Percentiles rank a stretch among this genome's conserved stretches.
These are phyloP conservation scores for Branchinecta lynchi DNA, from an alignment of 1,140 invertebrate species.

Conservation along the genomic window DNA sequence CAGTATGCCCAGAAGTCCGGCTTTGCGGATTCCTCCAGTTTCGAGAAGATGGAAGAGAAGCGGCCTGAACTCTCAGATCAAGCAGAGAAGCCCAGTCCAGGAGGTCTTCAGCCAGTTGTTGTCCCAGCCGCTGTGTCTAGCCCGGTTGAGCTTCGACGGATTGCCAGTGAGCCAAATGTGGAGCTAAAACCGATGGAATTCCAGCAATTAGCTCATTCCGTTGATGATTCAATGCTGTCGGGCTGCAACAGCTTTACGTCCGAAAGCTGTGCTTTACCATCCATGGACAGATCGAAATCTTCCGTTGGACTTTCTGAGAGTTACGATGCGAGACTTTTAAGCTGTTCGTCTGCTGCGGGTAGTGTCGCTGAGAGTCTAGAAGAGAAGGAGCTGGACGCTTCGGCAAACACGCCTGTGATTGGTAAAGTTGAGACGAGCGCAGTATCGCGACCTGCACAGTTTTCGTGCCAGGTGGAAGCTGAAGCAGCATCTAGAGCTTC, in stretches of 20 bases:
- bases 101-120: no score
- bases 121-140: no score
- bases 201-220: not conserved
- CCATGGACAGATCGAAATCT: not conserved
- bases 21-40: not conserved
- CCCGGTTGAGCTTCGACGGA: not conserved
- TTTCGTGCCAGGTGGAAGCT: not conserved
- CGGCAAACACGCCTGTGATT: not conserved
- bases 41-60: not conserved
- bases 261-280: not conserved
- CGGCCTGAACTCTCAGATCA: conserved; percentile 19
- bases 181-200: not conserved
- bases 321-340: not conserved
- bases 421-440: not conserved
- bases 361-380: not conserved
- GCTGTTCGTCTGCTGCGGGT: not conserved
- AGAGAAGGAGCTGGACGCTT: not conserved
- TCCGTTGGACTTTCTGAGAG: not conserved
- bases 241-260: not conserved
- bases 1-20: conserved; percentile 45
- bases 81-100: not conserved
- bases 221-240: not conserved
- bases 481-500: not conserved
- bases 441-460: not conserved
- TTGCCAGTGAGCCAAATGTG: not conserved